Percentiles rank a stretch among this genome's conserved stretches.
These are phyloP conservation scores for Ceratina calcarata DNA, from an alignment of 1,140 invertebrate genomes.

Conservation along the genomic window DNA sequence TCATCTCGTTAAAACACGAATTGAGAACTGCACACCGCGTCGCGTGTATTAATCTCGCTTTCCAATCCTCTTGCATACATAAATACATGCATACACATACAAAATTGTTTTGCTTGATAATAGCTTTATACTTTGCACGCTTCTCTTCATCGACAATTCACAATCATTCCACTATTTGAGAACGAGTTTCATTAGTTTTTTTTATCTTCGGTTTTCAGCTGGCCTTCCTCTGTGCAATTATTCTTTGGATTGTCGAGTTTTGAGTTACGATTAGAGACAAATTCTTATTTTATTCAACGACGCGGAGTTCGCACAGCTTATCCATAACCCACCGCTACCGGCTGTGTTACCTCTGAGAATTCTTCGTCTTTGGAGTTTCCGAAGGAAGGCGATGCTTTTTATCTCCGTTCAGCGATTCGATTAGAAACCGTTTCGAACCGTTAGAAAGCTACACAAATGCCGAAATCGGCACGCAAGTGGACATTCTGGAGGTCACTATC, in stretches of 20 bases:
- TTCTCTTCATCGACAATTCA: constrained; percentile 7
- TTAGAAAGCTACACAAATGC: constrained; percentile 60
- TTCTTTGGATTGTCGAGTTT: constrained; percentile 37
- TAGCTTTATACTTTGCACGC: constrained; percentile 39
- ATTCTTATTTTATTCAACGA: constrained; percentile 40
- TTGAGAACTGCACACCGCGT: not conserved
- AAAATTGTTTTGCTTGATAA: constrained; percentile 22
- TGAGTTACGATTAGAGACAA: constrained; percentile 26
- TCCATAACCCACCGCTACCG: constrained; percentile 22
- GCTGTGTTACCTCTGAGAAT: constrained; percentile 38
- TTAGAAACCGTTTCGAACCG: constrained; percentile 42
- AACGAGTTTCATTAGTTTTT: constrained; percentile 51
- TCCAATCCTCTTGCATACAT: not conserved
- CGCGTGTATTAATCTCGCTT: constrained; percentile 1
- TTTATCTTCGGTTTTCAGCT: constrained; percentile 64
- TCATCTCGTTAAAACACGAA: constrained; percentile 21
- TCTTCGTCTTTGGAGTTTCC: constrained; percentile 34
- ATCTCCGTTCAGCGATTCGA: constrained; percentile 36
- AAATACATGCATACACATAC: not conserved
- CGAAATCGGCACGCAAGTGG: constrained; percentile 67
- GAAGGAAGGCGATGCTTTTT: constrained; percentile 53
- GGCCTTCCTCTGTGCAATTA: constrained; percentile 43
- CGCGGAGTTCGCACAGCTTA: constrained; percentile 22
- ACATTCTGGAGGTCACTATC: constrained; percentile 69
- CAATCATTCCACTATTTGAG: constrained; percentile 1